Percentiles rank a stretch among this genome's conserved stretches.
Conservation (phyloP, 2,797 vertebrate species). For the Austrolebias charrua region DNA sequence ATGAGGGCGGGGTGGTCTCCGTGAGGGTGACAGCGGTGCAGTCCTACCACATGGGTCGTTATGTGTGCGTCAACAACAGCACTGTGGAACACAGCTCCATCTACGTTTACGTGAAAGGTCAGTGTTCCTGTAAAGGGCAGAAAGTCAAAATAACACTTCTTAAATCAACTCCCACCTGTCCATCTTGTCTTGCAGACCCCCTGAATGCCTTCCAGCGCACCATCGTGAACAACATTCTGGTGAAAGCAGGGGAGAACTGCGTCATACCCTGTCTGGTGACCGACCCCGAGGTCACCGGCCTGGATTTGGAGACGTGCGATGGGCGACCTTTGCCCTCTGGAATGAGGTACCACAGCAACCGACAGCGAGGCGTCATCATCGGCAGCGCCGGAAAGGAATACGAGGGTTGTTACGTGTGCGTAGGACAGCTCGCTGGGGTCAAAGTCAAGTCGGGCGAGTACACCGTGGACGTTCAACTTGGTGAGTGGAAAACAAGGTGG, state of each 20-base stretch:
- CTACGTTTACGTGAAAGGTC: slow-evolving; percentile 94
- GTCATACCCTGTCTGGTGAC: slow-evolving; percentile 88
- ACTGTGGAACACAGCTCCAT: slow-evolving; percentile 80
- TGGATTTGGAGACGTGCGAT: slow-evolving; percentile 82
- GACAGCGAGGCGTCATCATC: slow-evolving; percentile 85
- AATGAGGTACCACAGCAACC: slow-evolving; percentile 77
- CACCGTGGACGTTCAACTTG: slow-evolving; percentile 85
- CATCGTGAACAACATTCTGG: slow-evolving; percentile 76
- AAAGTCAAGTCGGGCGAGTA: slow-evolving; percentile 77
- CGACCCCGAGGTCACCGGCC: slow-evolving; percentile 81
- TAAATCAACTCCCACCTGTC: not conserved
- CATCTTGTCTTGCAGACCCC: slow-evolving; percentile 73
- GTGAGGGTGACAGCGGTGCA: slow-evolving; percentile 66
- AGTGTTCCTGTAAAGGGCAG: not conserved
- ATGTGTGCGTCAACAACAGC: slow-evolving; percentile 82
- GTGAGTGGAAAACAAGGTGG: slow-evolving; percentile 70
- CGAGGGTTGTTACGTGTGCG: slow-evolving; percentile 86
- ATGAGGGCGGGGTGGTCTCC: slow-evolving; percentile 50
- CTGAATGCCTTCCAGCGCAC: slow-evolving; percentile 81
- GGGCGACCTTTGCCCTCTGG: slow-evolving; percentile 77
- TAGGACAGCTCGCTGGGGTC: slow-evolving; percentile 73
- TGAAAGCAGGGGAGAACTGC: slow-evolving; percentile 81
- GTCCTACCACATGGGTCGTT: slow-evolving; percentile 82
- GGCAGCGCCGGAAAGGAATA: slow-evolving; percentile 79
- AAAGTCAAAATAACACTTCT: not conserved